Evolutionary conservation across 2,797 vertebrate species (phyloP).

Genomic region (Channa striata): DNA sequence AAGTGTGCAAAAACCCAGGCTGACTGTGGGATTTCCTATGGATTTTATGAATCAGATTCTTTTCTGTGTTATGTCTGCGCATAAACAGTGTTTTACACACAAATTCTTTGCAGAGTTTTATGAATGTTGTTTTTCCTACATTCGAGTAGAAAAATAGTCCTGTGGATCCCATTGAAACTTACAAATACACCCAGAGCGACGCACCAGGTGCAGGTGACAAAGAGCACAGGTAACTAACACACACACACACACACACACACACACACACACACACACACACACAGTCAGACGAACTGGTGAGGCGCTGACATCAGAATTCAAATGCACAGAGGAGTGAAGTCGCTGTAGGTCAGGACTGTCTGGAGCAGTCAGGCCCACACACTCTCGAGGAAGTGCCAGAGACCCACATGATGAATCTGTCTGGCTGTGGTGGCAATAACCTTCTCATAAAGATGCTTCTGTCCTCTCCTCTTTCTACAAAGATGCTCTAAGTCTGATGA

Average conservation of each 20-base stretch:
- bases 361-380: slow-evolving; percentile 26
- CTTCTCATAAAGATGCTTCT: slow-evolving; percentile 35
- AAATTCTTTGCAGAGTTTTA: too few relatives aligned
- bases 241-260: neutral
- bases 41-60: too few relatives aligned
- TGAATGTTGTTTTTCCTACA: too few relatives aligned
- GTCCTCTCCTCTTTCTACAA: slow-evolving; percentile 31
- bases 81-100: too few relatives aligned
- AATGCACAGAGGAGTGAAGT: slow-evolving; percentile 18
- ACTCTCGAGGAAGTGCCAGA: neutral
- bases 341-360: slow-evolving; percentile 49
- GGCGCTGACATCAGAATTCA: slow-evolving; percentile 32
- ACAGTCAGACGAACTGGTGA: neutral
- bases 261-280: slow-evolving; percentile 1
- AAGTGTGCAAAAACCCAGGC: too few relatives aligned
- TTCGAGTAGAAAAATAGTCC: too few relatives aligned
- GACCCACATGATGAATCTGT: slow-evolving; percentile 47
- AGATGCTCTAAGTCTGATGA: slow-evolving; percentile 49
- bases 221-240: slow-evolving; percentile 23
- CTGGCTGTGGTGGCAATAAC: slow-evolving; percentile 50
- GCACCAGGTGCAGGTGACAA: neutral
- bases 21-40: too few relatives aligned
- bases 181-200: too few relatives aligned
- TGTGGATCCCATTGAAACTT: neutral
- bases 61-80: too few relatives aligned